Evolutionary conservation across 2,888 invertebrate species (phyloP).

Genomic region (Drosophila differens): DNA sequence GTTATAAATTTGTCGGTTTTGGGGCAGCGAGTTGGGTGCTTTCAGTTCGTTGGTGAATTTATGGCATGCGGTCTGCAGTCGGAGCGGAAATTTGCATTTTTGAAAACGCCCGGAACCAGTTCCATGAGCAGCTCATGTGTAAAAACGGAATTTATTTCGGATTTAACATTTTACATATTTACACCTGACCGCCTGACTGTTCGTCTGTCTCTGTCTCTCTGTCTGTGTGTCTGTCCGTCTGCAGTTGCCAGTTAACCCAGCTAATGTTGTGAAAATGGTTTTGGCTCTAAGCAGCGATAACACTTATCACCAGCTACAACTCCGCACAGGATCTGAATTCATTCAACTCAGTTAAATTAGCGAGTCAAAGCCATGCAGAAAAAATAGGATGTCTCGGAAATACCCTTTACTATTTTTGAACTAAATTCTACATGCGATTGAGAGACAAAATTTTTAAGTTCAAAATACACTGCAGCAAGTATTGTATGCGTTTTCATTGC

Average conservation of each 20-base stretch:
- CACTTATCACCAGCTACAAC: conserved; percentile 36
- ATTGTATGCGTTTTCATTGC: neutral
- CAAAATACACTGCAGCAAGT: neutral
- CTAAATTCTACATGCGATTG: neutral
- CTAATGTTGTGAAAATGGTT: conserved; percentile 41
- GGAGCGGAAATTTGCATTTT: conserved; percentile 71
- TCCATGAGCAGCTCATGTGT: conserved; percentile 54
- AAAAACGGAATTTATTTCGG: conserved; percentile 64
- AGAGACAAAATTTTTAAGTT: neutral
- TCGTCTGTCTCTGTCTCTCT: neutral
- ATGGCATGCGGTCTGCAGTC: conserved; percentile 64
- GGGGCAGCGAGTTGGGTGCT: neutral
- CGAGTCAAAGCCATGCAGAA: neutral
- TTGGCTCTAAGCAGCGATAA: conserved; percentile 51
- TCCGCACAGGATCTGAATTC: conserved; percentile 10
- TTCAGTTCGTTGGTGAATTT: conserved; percentile 61
- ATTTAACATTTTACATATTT: conserved; percentile 61
- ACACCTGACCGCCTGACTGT: conserved; percentile 25
- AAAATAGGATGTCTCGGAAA: neutral
- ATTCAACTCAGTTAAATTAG: conserved; percentile 31
- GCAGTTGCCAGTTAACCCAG: conserved; percentile 21
- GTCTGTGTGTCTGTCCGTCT: neutral
- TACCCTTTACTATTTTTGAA: neutral
- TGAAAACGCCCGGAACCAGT: conserved; percentile 44
- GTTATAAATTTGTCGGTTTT: conserved; percentile 72